Base-by-base conservation (phyloP, 1,140 invertebrate genomes). In the Tetragnatha versicolor region DNA sequence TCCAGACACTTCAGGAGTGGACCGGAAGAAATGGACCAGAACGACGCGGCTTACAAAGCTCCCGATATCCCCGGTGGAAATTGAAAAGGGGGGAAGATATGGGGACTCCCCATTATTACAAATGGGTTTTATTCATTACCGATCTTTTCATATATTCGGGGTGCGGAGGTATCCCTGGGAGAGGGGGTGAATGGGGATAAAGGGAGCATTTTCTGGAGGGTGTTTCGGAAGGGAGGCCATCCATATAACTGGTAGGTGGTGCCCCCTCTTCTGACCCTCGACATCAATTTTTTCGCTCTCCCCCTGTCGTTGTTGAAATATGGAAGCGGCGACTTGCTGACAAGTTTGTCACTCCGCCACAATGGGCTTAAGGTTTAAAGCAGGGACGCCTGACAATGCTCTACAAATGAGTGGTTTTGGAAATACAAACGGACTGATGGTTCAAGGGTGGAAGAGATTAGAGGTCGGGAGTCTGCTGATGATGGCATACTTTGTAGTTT, bases 1-100 rank as follows among this genome's bases (percentile, higher is more conserved):
- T 20, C 42, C 27, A 22, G 39, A 70, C 33, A 70, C 55, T 60
- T 58, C 35, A 39, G 10, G 37, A 66, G 73, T 77, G 60, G 60
- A 39, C 73, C 0, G 10, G 55, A 47, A 47, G 60, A 63, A 77
- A 65, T 77, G 73, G 42, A 77, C 60, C 73, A 66, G 65, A 77
- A 77, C 73, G n/a, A 66, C 61, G 39, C 47, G 29, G 37, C 61
- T n/a, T n/a, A 66, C 37, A 66, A 66, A 66, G 20, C n/a, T n/a
- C n/a, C n/a, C 35, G 45, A 22, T 37, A 42, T 29, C 27, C 35
- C 49, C 37, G 39, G 27, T 29, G 31, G 42, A 75, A 25, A 35
- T 55, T 22, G 9, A 49, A 68, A 68, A 53, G 45, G 37, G 37
- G 65, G 33, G 33, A 39, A 60, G 29, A 22, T 20, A 25, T n/a